phyloP scores from a whole-genome alignment of 2,797 vertebrate species.

The Oreochromis grahami region DNA sequence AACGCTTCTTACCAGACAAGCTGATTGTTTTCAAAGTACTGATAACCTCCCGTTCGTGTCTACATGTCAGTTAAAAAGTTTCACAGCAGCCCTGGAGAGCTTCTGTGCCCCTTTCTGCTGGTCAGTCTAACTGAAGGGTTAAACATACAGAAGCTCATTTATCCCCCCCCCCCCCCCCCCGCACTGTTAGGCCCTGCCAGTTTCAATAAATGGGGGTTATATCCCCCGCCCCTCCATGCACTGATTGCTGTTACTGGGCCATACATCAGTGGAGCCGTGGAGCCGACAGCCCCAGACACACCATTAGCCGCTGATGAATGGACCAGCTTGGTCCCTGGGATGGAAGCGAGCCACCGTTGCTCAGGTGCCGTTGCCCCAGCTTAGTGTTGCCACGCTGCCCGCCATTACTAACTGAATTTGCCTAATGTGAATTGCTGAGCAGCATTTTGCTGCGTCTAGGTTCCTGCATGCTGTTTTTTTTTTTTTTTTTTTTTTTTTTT shows the following conservation, averaged over 20 bases:
- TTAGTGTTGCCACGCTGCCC: neutral
- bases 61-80: neutral
- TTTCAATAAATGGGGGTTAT: slow-evolving; percentile 45
- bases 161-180: neutral
- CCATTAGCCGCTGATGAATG: slow-evolving; percentile 60
- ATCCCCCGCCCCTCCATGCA: neutral
- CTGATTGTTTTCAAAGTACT: neutral
- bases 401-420: slow-evolving; percentile 7
- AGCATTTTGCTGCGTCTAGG: neutral
- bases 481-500: neutral
- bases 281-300: slow-evolving; percentile 35
- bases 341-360: neutral
- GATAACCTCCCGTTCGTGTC: neutral
- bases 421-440: neutral
- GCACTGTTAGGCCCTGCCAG: slow-evolving; percentile 22
- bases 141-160: slow-evolving; percentile 4
- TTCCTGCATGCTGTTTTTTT: neutral
- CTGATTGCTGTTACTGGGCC: slow-evolving; percentile 29
- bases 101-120: neutral
- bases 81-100: neutral
- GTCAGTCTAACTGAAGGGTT: slow-evolving; percentile 8
- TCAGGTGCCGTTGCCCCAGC: neutral
- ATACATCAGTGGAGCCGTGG: slow-evolving; percentile 51
- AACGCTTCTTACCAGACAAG: neutral
- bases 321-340: neutral